These are phyloP conservation scores for Larimichthys polyactis DNA, from an alignment of 2,113 vertebrate genomes.

Conservation along the genomic window DNA sequence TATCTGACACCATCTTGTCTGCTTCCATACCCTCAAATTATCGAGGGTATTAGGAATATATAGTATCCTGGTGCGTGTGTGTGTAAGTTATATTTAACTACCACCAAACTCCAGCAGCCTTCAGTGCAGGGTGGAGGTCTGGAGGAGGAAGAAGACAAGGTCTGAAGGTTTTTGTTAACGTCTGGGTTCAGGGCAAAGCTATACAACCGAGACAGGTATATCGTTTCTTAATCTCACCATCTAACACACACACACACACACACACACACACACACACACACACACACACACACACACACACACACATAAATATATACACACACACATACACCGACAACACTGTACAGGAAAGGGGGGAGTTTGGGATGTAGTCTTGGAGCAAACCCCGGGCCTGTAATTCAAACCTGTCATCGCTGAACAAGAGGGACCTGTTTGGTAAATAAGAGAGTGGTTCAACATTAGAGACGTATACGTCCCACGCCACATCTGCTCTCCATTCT, in stretches of 20 bases:
- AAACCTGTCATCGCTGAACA: slow-evolving; percentile 71
- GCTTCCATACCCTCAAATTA: slow-evolving; percentile 43
- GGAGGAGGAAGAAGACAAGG: not conserved
- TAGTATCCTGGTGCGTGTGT: not conserved
- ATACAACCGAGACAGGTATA: slow-evolving; percentile 43
- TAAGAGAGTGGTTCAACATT: slow-evolving; percentile 53
- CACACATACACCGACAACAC: slow-evolving; percentile 2
- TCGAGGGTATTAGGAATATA: slow-evolving; percentile 29
- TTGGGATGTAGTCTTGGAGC: slow-evolving; percentile 11
- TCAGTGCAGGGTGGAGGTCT: not conserved
- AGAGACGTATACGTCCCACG: slow-evolving; percentile 23
- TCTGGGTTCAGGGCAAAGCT: slow-evolving; percentile 29
- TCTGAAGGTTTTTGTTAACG: not conserved
- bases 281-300: slow-evolving; percentile 12
- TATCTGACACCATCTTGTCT: slow-evolving; percentile 63
- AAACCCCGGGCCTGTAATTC: slow-evolving; percentile 58
- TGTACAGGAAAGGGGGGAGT: slow-evolving; percentile 12
- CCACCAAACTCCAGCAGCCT: not conserved
- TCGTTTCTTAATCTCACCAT: slow-evolving; percentile 51
- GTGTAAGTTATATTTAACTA: not conserved
- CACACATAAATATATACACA: slow-evolving; percentile 7
- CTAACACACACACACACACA: slow-evolving; percentile 8
- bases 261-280: slow-evolving; percentile 4
- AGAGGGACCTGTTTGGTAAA: slow-evolving; percentile 76
- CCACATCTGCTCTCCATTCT: slow-evolving; percentile 76